These are phyloP conservation scores for Brachionus rubens DNA, from an alignment of 1,140 invertebrate species.

Conservation along the genomic window DNA sequence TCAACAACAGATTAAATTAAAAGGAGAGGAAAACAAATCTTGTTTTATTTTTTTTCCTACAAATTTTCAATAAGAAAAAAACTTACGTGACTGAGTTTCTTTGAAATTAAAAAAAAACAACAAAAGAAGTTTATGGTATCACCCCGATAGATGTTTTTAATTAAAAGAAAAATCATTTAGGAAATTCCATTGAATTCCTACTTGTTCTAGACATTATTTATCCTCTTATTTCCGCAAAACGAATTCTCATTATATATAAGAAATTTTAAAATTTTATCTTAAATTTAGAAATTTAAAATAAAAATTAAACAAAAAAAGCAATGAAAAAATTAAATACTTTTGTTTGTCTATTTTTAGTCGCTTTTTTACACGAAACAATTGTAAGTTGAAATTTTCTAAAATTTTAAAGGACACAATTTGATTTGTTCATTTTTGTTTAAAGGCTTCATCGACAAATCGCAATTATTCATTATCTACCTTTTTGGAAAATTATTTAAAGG, in stretches of 20 bases:
- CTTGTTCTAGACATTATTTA: not conserved
- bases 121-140: too few species aligned
- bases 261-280: too few species aligned
- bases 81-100: too few species aligned
- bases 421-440: not conserved
- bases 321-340: constrained; percentile 34
- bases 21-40: too few species aligned
- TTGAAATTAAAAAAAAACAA: too few species aligned
- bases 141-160: not conserved
- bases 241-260: too few species aligned
- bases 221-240: not conserved
- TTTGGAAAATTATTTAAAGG: not conserved
- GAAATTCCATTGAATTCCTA: not conserved
- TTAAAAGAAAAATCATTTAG: constrained; percentile 1
- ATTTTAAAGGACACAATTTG: not conserved
- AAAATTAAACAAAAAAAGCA: too few species aligned
- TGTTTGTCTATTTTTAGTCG: not conserved
- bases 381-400: not conserved
- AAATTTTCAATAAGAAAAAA: too few species aligned
- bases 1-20: too few species aligned
- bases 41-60: too few species aligned
- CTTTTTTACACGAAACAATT: not conserved
- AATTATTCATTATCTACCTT: constrained; percentile 21
- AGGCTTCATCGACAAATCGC: not conserved
- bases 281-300: too few species aligned